Evolutionary conservation across 2,113 vertebrate genomes (phyloP).

Genomic region (Excalfactoria chinensis): DNA sequence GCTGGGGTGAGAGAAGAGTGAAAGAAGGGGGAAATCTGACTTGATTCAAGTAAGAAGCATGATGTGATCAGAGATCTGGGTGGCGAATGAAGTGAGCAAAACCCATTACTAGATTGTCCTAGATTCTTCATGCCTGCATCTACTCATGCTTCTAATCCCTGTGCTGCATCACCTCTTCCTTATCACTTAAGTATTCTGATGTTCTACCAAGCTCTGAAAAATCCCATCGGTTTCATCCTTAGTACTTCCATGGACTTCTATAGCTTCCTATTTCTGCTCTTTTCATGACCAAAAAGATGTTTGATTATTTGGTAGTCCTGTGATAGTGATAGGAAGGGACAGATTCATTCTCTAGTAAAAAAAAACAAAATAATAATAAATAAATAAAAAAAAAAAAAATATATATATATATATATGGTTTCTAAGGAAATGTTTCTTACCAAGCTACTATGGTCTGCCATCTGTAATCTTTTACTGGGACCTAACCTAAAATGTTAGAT

Average conservation of each 20-base stretch:
- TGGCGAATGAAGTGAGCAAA: neutral
- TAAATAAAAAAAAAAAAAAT: too few species aligned
- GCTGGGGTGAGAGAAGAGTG: neutral
- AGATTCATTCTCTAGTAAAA: neutral
- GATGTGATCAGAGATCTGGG: neutral
- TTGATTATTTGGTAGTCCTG: neutral
- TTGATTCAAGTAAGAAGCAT: neutral
- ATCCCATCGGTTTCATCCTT: neutral
- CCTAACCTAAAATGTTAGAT: neutral
- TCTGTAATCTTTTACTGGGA: neutral
- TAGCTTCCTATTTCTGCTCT: neutral
- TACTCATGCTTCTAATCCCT: neutral
- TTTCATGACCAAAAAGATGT: neutral
- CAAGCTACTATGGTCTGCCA: neutral
- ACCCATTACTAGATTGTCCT: neutral
- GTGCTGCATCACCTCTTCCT: neutral
- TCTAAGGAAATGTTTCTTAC: neutral
- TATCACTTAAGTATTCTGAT: neutral
- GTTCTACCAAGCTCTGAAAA: neutral
- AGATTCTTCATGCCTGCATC: accelerated
- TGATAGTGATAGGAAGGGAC: neutral
- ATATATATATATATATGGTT: too few species aligned
- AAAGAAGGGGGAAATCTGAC: neutral
- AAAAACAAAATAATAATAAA: too few species aligned
- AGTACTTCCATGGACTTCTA: accelerated